These are phyloP conservation scores for Oscheius sp. DNA, from an alignment of 2,888 invertebrate genomes.

Conservation along the genomic window DNA sequence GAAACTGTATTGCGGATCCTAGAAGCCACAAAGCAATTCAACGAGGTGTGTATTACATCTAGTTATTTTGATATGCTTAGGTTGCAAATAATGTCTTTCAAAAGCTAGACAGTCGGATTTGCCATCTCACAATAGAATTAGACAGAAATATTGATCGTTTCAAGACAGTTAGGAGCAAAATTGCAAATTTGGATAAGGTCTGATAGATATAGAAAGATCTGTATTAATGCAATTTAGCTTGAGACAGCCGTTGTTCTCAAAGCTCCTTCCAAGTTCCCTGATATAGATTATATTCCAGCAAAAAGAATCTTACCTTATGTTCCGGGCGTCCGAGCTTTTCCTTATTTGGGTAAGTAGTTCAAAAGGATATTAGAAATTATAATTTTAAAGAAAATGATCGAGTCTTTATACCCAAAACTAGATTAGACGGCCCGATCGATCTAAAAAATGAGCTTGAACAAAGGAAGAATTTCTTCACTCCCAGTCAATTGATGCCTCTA, in stretches of 20 bases:
- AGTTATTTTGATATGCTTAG: neutral
- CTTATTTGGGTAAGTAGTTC: neutral
- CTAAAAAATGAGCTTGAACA: constrained; percentile 40
- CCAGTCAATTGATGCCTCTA: constrained; percentile 26
- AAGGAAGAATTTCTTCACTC: constrained; percentile 41
- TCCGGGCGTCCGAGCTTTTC: neutral
- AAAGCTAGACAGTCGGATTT: neutral
- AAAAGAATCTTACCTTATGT: constrained; percentile 14
- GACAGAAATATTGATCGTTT: neutral
- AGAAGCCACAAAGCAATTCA: constrained; percentile 34
- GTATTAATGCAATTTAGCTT: constrained; percentile 21
- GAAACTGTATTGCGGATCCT: constrained; percentile 43
- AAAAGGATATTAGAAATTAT: neutral
- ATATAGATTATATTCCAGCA: constrained; percentile 14
- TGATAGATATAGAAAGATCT: neutral
- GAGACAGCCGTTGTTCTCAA: constrained; percentile 31
- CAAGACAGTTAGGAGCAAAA: constrained; percentile 1
- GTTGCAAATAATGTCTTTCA: neutral
- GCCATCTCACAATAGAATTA: neutral
- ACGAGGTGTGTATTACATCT: constrained; percentile 26
- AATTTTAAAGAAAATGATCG: neutral
- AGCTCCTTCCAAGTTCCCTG: constrained; percentile 36
- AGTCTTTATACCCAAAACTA: neutral
- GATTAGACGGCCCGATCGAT: neutral
- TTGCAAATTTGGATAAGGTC: constrained; percentile 14